Base-by-base conservation (phyloP, 1,140 invertebrate genomes). In the Diplogasteroides magnus region DNA sequence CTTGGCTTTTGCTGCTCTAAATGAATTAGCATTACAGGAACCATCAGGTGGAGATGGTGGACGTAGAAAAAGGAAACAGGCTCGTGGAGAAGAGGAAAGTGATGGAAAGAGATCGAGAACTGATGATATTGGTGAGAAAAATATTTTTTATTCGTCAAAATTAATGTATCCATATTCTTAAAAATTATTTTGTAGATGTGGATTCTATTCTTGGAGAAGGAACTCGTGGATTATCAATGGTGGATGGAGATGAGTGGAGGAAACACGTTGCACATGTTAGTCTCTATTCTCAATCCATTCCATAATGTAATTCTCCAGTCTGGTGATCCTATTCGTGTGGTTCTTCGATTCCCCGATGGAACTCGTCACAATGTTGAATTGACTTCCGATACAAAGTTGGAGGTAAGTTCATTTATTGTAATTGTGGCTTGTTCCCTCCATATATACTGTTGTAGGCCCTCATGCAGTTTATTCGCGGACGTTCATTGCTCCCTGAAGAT, bases 361-460 rank as follows among this genome's bases (percentile, higher is more conserved):
- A 59, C 55, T n/a, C 73, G 71, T 2, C 59, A 75, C 27, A 70
- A 68, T 37, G 28, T 72, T 2, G 14, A 26, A 26, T 29, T 72
- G 57, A 60, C 68, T 23, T 73, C 31, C 60, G 74, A 29, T 19
- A 72, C 66, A 3, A 23, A 2, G 23, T 69, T 72, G 37, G 69
- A 31, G 14, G 71, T 75, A 37, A 65, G 37, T 48, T 48, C 19
- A n/a, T n/a, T n/a, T n/a, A n/a, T n/a, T n/a, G n/a, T n/a, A n/a
- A n/a, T n/a, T n/a, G n/a, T n/a, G n/a, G n/a, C n/a, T n/a, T n/a
- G n/a, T n/a, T n/a, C n/a, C n/a, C n/a, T n/a, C n/a, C n/a, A n/a
- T n/a, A n/a, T n/a, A n/a, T 67, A 25, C 32, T 28, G 15, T 78
- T 78, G 25, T 31, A 77, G 76, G 76, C 76, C 3, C 57, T 77